These are phyloP conservation scores for Hypomecis atomaria DNA, from an alignment of 2,888 invertebrate genomes.

Conservation along the genomic window DNA sequence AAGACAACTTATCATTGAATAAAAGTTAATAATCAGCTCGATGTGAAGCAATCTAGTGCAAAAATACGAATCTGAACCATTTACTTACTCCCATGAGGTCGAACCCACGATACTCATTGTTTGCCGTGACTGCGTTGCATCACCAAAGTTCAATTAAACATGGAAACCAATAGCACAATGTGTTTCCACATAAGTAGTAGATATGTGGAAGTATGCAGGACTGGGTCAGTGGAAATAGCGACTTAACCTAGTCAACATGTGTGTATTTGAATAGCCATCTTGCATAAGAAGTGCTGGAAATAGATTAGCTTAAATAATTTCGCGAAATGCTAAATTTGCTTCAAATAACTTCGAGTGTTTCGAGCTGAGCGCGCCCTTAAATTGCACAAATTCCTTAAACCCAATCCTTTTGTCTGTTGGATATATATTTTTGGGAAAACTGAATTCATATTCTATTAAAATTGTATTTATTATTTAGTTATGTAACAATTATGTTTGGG, in stretches of 20 bases:
- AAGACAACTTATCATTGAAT: background rate
- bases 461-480: too few species aligned
- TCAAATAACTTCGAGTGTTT: too few species aligned
- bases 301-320: background rate
- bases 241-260: background rate
- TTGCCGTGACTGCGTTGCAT: slow-evolving; percentile 40
- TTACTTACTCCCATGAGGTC: slow-evolving; percentile 46
- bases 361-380: too few species aligned
- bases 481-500: too few species aligned
- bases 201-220: background rate
- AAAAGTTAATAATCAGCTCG: slow-evolving; percentile 12
- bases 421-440: too few species aligned
- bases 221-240: background rate
- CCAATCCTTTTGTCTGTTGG: too few species aligned
- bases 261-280: background rate
- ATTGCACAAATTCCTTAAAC: too few species aligned
- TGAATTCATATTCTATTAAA: too few species aligned
- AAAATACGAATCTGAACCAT: slow-evolving; percentile 61
- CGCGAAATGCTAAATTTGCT: background rate
- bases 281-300: background rate
- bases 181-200: slow-evolving; percentile 38
- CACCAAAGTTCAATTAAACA: slow-evolving; percentile 42
- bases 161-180: slow-evolving; percentile 41
- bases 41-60: slow-evolving; percentile 26
- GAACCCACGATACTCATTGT: slow-evolving; percentile 48